phyloP scores from a whole-genome alignment of 2,888 invertebrate species.

The Plebejus melissa region DNA sequence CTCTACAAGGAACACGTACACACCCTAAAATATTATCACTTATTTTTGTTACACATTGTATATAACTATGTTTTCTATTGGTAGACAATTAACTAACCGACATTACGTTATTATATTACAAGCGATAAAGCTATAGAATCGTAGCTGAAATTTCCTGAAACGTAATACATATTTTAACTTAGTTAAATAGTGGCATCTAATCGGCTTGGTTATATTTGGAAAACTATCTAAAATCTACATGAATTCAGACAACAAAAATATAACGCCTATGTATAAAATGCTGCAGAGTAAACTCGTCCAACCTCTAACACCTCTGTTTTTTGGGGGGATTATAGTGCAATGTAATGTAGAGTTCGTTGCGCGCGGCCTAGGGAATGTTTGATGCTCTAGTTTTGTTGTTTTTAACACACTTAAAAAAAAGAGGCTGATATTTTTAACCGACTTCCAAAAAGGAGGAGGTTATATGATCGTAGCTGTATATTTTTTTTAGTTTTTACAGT shows the following conservation, averaged over 20 bases:
- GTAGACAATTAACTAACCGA: neutral
- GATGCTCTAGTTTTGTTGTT: neutral
- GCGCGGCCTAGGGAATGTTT: neutral
- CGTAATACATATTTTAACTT: neutral
- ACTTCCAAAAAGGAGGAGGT: too few species aligned
- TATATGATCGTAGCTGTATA: too few species aligned
- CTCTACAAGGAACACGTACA: too few species aligned
- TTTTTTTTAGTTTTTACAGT: neutral
- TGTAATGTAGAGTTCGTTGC: neutral
- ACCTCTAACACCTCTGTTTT: neutral
- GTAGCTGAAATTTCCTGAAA: neutral
- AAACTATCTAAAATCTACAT: neutral
- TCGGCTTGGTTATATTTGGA: too few species aligned
- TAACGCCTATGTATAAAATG: neutral
- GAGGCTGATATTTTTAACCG: neutral
- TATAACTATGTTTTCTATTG: neutral
- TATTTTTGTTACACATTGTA: too few species aligned
- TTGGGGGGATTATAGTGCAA: neutral
- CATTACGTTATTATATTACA: conserved; percentile 7
- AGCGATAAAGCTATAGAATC: neutral
- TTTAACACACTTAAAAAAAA: neutral
- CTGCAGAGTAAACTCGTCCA: neutral
- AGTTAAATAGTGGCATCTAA: neutral
- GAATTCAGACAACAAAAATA: neutral
- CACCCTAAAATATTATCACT: too few species aligned